These are phyloP conservation scores for Callipepla californica DNA, from an alignment of 2,113 vertebrate genomes.

Conservation along the genomic window DNA sequence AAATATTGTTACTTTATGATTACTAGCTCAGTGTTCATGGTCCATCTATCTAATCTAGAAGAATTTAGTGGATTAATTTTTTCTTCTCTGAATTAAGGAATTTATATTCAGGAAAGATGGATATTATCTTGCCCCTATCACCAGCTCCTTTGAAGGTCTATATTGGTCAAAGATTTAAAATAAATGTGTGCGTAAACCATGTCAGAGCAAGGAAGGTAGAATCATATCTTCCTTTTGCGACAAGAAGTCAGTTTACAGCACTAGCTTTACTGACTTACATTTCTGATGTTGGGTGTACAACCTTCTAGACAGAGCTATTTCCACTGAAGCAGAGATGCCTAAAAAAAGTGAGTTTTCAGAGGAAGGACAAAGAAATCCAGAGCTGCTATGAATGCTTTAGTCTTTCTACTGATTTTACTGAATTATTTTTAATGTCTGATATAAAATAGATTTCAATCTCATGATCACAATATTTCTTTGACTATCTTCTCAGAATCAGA, in stretches of 20 bases:
- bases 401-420: not conserved
- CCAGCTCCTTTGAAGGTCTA: not conserved
- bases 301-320: not conserved
- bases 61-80: not conserved
- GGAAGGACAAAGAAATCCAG: not conserved
- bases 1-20: not conserved
- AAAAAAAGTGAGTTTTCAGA: not conserved
- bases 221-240: not conserved
- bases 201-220: not conserved
- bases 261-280: not conserved
- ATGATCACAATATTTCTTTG: not conserved
- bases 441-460: not conserved
- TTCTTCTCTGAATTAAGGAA: not conserved
- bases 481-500: not conserved
- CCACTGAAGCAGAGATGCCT: not conserved
- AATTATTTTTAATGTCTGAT: not conserved
- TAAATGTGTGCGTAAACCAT: not conserved
- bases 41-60: not conserved
- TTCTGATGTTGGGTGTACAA: not conserved
- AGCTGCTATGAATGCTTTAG: not conserved
- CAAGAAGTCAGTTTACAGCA: not conserved
- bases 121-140: not conserved
- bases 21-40: not conserved
- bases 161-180: not conserved
- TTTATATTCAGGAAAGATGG: not conserved